A percentile compares a stretch with the other conserved stretches of the same genome.
phyloP scores from a whole-genome alignment of 2,888 invertebrate genomes.

The Stenotaenia linearis region DNA sequence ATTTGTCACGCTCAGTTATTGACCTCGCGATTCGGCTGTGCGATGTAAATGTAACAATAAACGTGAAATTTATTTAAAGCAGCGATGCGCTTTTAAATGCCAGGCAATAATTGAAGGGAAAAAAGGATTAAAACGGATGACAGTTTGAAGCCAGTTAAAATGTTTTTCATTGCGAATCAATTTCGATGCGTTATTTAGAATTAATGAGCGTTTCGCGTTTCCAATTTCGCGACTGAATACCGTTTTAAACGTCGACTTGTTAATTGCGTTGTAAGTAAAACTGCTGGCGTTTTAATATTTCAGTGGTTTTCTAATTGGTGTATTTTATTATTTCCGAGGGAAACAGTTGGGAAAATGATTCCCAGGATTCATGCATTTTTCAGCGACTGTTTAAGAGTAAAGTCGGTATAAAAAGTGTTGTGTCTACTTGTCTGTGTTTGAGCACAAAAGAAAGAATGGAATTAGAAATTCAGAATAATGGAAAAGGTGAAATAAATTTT shows the following conservation, averaged over 20 bases:
- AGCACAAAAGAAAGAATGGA: too few relatives aligned
- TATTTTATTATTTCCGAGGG: background rate
- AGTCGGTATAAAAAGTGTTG: background rate
- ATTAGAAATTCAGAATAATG: background rate
- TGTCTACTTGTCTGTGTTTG: background rate
- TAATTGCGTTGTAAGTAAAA: too few relatives aligned
- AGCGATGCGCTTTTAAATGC: background rate
- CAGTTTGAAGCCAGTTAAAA: too few relatives aligned
- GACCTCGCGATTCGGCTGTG: background rate
- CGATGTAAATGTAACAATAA: background rate
- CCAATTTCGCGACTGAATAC: too few relatives aligned
- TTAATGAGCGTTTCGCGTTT: too few relatives aligned
- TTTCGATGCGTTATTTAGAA: too few relatives aligned
- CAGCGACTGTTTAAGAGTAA: background rate
- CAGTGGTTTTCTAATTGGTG: too few relatives aligned
- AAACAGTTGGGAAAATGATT: background rate
- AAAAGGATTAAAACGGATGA: background rate
- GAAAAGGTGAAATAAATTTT: too few relatives aligned
- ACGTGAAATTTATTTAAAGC: background rate
- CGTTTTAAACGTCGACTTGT: too few relatives aligned
- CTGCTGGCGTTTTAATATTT: too few relatives aligned
- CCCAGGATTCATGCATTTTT: background rate
- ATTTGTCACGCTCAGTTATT: background rate
- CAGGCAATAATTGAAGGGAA: background rate
- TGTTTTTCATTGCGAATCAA: too few relatives aligned